Conservation (phyloP, 2,113 vertebrate genomes). For the Meriones unguiculatus region DNA sequence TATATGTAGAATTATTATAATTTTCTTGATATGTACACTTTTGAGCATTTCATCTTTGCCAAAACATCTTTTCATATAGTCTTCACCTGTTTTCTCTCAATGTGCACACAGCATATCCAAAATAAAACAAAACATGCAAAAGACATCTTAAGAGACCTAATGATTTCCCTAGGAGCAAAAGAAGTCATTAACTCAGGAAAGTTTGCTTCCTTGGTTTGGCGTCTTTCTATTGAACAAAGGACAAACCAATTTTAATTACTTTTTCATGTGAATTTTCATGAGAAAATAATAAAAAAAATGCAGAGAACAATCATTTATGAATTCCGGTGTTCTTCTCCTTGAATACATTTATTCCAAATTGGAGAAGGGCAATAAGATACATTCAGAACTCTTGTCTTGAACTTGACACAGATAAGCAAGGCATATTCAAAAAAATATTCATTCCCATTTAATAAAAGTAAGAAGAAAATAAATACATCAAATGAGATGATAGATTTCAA, state of each 20-base stretch:
- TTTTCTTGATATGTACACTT: slow-evolving; percentile 33
- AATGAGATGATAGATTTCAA: background rate
- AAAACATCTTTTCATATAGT: slow-evolving; percentile 44
- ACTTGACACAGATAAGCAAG: background rate
- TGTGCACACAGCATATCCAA: background rate
- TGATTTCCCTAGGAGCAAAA: slow-evolving; percentile 16
- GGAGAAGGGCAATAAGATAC: background rate
- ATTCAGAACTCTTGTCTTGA: background rate
- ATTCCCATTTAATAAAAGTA: background rate
- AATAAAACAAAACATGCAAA: background rate
- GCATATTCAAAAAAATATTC: background rate
- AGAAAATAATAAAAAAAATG: background rate
- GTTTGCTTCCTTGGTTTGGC: background rate
- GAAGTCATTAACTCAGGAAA: background rate
- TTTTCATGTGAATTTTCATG: background rate
- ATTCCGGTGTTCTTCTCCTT: background rate
- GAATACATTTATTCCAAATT: background rate
- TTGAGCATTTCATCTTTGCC: slow-evolving; percentile 49
- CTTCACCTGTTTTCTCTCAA: slow-evolving; percentile 3
- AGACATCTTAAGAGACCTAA: background rate
- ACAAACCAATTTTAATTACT: background rate
- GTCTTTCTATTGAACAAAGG: slow-evolving; percentile 20
- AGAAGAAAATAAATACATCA: background rate
- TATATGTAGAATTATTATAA: slow-evolving; percentile 26
- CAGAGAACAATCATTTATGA: slow-evolving; percentile 1